Conservation (phyloP, 2,888 invertebrate genomes). For the Pyrrhia umbra region DNA sequence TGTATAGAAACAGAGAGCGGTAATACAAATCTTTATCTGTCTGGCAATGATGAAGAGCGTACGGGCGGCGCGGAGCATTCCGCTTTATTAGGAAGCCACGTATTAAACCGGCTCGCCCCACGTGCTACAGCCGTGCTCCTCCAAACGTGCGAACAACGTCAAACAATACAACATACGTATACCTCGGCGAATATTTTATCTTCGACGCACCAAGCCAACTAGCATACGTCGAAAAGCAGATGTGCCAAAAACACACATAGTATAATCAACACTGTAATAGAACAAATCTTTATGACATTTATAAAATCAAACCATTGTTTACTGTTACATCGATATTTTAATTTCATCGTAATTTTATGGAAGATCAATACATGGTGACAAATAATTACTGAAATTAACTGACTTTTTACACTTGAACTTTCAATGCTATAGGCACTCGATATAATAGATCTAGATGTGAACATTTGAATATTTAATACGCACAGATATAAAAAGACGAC, state of each 20-base stretch:
- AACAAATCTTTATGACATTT: constrained; percentile 5
- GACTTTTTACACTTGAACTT: constrained; percentile 89
- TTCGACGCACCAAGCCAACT: constrained; percentile 61
- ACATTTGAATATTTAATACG: constrained; percentile 87
- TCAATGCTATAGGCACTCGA: constrained; percentile 90
- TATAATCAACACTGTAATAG: constrained; percentile 31
- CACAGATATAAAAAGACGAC: constrained; percentile 87
- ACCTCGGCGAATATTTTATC: constrained; percentile 58
- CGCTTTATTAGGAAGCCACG: constrained; percentile 87
- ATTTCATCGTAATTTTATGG: constrained; percentile 91
- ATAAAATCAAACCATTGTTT: constrained; percentile 82
- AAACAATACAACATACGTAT: constrained; percentile 63
- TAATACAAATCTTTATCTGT: constrained; percentile 67
- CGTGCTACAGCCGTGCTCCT: constrained; percentile 74
- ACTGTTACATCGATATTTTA: constrained; percentile 90
- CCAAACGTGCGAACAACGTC: constrained; percentile 72
- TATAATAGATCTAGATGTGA: constrained; percentile 89
- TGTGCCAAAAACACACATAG: constrained; percentile 64
- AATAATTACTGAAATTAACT: constrained; percentile 89
- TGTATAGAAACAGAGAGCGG: constrained; percentile 38
- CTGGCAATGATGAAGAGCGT: constrained; percentile 67
- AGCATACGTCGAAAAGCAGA: constrained; percentile 53
- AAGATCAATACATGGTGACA: constrained; percentile 90
- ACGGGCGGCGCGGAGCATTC: constrained; percentile 68
- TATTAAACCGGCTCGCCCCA: constrained; percentile 81